These are phyloP conservation scores for Whitmania pigra DNA, from an alignment of 1,140 invertebrate species.

Conservation along the genomic window DNA sequence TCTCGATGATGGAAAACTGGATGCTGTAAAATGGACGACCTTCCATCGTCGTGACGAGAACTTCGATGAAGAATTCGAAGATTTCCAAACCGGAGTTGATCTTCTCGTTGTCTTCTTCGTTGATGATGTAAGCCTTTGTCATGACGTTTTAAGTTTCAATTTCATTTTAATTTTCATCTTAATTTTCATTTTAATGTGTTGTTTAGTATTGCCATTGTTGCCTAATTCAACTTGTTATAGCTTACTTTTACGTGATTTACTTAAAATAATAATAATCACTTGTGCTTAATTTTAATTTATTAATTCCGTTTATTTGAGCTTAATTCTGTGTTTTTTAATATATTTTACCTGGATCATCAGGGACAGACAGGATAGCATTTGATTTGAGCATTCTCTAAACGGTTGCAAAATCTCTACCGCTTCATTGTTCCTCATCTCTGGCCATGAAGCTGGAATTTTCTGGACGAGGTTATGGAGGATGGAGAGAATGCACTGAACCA, in stretches of 20 bases:
- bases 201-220: no score
- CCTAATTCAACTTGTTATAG: no score
- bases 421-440: background rate
- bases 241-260: no score
- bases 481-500: background rate
- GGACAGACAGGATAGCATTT: conserved; percentile 10
- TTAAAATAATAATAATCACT: no score
- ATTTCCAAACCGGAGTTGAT: conserved; percentile 20
- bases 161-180: no score
- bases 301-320: no score
- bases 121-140: conserved; percentile 22
- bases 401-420: conserved; percentile 13
- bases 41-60: background rate
- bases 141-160: no score
- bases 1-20: conserved; percentile 7
- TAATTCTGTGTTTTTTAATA: background rate
- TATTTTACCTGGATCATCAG: conserved; percentile 10
- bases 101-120: conserved; percentile 23
- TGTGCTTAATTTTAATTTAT: no score
- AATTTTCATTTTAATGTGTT: no score
- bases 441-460: background rate
- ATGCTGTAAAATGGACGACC: background rate
- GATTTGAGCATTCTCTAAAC: conserved; percentile 13
- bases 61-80: conserved; percentile 15
- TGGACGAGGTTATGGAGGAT: conserved; percentile 5